phyloP scores from a whole-genome alignment of 2,113 vertebrate species.

The Capreolus pygargus region DNA sequence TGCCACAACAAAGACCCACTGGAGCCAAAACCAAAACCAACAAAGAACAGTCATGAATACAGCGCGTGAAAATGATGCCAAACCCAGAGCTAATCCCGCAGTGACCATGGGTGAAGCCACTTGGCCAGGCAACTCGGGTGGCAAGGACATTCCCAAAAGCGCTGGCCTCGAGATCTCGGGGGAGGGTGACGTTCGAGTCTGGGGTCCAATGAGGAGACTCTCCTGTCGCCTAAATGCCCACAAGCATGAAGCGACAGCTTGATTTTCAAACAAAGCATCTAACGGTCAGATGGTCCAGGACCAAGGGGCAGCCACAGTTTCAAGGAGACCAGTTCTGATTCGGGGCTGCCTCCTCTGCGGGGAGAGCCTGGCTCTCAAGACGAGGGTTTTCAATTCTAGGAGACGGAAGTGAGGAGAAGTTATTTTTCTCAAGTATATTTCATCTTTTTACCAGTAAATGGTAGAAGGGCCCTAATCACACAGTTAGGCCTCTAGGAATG shows the following conservation, averaged over 20 bases:
- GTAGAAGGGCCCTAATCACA: slow-evolving; percentile 9
- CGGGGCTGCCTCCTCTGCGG: background rate
- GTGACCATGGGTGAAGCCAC: background rate
- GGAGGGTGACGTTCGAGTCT: background rate
- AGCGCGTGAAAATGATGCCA: accelerated
- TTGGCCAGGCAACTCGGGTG: accelerated
- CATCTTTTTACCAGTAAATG: background rate
- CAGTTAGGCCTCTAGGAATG: background rate
- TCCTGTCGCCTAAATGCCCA: background rate
- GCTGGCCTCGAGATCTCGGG: background rate
- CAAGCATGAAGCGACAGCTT: background rate
- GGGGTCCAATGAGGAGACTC: background rate
- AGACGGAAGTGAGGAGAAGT: background rate
- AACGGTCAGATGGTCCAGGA: background rate
- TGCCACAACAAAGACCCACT: accelerated
- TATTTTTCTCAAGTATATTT: background rate
- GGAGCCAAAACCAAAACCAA: background rate
- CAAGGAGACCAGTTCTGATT: background rate
- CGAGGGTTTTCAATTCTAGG: background rate
- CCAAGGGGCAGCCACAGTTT: background rate
- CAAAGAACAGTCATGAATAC: background rate
- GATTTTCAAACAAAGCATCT: background rate
- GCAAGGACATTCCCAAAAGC: background rate
- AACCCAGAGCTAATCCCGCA: background rate
- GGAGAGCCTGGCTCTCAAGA: background rate